Evolutionary conservation across 2,888 invertebrate genomes (phyloP), one percentile per base, ranked within the genome.

Genomic region (Cremastinae sp.): DNA sequence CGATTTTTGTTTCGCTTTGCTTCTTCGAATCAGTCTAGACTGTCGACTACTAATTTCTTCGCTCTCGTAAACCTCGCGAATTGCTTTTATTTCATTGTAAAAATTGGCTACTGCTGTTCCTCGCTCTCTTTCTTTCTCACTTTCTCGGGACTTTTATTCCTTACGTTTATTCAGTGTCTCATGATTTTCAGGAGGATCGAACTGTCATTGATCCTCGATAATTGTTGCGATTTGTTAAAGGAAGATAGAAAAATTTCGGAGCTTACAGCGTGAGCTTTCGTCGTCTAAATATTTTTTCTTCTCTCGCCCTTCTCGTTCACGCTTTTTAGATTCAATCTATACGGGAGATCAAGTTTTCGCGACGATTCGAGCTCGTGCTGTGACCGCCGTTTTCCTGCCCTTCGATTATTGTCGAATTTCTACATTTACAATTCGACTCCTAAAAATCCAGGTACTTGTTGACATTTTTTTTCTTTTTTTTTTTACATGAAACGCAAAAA

Each of bases 61-160:
- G 66, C 74, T 77, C 79, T 37, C 28, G 73, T 81, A 81, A 81
- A 84, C n/a, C n/a, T n/a, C n/a, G n/a, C n/a, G n/a, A n/a, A n/a
- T n/a, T n/a, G n/a, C n/a, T n/a, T n/a, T n/a, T n/a, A n/a, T n/a
- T n/a, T n/a, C n/a, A n/a, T n/a, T n/a, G n/a, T n/a, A n/a, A n/a
- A n/a, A n/a, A n/a, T n/a, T n/a, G n/a, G n/a, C n/a, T n/a, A n/a
- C n/a, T n/a, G n/a, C n/a, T n/a, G n/a, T 28, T 5, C 28, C 2
- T 5, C 5, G 28, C 28, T 28, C 28, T 28, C 55, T 61, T 35
- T 53, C 74, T 65, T 12, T 68, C 22, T 59, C 8, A 16, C 5
- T 45, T 43, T 10, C 14, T 14, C 22, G 10, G 41, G 41, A 12
- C 12, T 9, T 14, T 10, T 12, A 2, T 14, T 20, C 2, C 14